Evolutionary conservation across 2,888 invertebrate genomes (phyloP).

Genomic region (Tetramorium bicarinatum): DNA sequence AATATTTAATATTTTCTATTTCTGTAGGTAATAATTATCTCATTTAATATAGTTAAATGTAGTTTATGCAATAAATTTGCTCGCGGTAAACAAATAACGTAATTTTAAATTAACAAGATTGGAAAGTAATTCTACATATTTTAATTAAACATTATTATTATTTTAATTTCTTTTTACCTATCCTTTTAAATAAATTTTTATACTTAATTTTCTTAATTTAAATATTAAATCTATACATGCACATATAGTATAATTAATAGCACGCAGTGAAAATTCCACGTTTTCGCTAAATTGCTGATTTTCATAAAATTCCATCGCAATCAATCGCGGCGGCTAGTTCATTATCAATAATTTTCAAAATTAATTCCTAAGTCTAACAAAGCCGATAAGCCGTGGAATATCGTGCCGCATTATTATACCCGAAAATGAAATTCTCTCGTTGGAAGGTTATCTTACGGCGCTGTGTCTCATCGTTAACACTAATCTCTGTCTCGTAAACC

Average conservation of each 20-base stretch:
- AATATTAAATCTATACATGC: neutral
- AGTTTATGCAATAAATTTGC: neutral
- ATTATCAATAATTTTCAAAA: slow-evolving; percentile 49
- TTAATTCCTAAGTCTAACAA: slow-evolving; percentile 49
- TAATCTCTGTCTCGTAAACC: slow-evolving; percentile 45
- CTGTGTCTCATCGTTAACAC: slow-evolving; percentile 57
- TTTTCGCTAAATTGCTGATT: slow-evolving; percentile 28
- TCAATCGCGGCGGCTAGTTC: slow-evolving; percentile 39
- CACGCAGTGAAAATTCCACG: neutral
- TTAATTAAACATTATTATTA: neutral
- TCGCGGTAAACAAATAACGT: neutral
- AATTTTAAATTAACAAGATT: slow-evolving; percentile 3
- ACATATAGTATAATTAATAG: neutral
- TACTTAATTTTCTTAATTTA: neutral
- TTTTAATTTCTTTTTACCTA: neutral
- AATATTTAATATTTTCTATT: neutral
- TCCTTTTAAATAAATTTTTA: neutral
- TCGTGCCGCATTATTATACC: slow-evolving; percentile 39
- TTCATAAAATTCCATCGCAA: slow-evolving; percentile 41
- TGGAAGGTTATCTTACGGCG: slow-evolving; percentile 59
- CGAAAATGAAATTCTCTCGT: slow-evolving; percentile 63
- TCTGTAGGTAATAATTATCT: neutral
- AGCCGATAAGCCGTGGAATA: slow-evolving; percentile 40
- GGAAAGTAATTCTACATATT: slow-evolving; percentile 12
- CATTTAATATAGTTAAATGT: neutral